phyloP scores from a whole-genome alignment of 2,113 vertebrate genomes.

The Phylloscopus trochilus region DNA sequence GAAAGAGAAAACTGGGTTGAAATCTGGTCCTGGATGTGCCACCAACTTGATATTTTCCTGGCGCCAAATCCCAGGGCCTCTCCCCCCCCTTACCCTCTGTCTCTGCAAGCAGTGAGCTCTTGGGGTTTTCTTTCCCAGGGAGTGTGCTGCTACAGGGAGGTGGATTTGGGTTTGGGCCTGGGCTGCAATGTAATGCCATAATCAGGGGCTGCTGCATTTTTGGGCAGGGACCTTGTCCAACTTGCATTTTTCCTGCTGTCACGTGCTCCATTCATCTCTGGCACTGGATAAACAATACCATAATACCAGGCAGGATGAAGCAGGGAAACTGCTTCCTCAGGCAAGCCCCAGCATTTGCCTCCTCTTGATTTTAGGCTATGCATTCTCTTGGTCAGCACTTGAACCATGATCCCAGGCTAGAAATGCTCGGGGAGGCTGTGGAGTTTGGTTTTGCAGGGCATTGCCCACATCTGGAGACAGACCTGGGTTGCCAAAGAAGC shows the following conservation, averaged over 20 bases:
- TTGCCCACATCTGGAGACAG: background rate
- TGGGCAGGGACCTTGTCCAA: slow-evolving; percentile 57
- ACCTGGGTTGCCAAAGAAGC: background rate
- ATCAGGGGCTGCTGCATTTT: slow-evolving; percentile 48
- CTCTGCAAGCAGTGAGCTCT: background rate
- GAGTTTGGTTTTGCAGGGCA: background rate
- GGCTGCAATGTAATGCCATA: slow-evolving; percentile 32
- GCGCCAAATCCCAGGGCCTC: accelerated
- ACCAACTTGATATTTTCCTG: background rate
- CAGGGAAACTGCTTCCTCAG: slow-evolving; percentile 42
- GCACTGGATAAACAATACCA: slow-evolving; percentile 58
- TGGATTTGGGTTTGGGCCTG: slow-evolving; percentile 9
- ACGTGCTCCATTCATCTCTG: slow-evolving; percentile 64
- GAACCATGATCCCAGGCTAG: background rate
- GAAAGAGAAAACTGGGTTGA: background rate
- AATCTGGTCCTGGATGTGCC: background rate
- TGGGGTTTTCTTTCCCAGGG: background rate
- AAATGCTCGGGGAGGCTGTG: background rate
- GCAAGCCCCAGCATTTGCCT: slow-evolving; percentile 38
- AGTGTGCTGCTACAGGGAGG: background rate
- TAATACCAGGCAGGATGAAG: slow-evolving; percentile 52
- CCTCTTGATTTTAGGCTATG: background rate
- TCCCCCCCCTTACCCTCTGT: background rate
- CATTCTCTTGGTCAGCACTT: background rate
- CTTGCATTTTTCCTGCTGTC: slow-evolving; percentile 59